A percentile compares a stretch with the other conserved stretches of the same genome.
Conservation (phyloP, 1,140 invertebrate genomes). For the Halyomorpha halys region DNA sequence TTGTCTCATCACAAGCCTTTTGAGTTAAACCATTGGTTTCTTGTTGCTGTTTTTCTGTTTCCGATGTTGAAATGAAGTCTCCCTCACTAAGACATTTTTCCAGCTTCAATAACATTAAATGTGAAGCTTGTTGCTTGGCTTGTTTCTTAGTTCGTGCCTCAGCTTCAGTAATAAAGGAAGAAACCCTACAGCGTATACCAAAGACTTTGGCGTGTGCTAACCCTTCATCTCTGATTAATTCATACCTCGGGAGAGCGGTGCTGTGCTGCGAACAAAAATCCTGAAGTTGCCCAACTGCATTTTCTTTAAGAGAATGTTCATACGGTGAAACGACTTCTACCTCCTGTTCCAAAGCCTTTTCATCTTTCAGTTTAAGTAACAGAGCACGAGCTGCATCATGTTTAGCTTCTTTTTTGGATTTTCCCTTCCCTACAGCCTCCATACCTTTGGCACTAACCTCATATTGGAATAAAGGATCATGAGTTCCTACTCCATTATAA, state of each 20-base stretch:
- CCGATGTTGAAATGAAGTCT: neutral
- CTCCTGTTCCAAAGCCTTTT: constrained; percentile 12
- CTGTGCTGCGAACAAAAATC: constrained; percentile 51
- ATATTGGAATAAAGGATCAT: constrained; percentile 60
- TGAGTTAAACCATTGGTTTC: neutral
- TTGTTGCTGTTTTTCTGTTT: neutral
- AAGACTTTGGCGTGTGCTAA: constrained; percentile 57
- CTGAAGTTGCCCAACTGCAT: constrained; percentile 30
- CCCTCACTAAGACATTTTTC: constrained; percentile 21
- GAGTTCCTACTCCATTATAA: constrained; percentile 54
- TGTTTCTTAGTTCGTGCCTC: constrained; percentile 44
- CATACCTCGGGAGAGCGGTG: constrained; percentile 51
- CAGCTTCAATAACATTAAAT: constrained; percentile 41
- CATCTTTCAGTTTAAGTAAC: constrained; percentile 36
- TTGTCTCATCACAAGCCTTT: neutral
- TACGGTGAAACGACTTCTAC: constrained; percentile 29
- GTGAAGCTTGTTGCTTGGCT: constrained; percentile 45
- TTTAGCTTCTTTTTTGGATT: constrained; percentile 61
- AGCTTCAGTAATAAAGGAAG: constrained; percentile 44
- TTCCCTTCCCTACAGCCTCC: constrained; percentile 43
- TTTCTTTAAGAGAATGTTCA: constrained; percentile 28
- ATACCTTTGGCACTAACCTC: constrained; percentile 40
- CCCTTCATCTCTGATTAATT: constrained; percentile 52
- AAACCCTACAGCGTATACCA: constrained; percentile 53
- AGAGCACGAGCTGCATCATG: constrained; percentile 52